Base-by-base conservation (phyloP, 2,113 vertebrate species). In the Coptodon rendalli region DNA sequence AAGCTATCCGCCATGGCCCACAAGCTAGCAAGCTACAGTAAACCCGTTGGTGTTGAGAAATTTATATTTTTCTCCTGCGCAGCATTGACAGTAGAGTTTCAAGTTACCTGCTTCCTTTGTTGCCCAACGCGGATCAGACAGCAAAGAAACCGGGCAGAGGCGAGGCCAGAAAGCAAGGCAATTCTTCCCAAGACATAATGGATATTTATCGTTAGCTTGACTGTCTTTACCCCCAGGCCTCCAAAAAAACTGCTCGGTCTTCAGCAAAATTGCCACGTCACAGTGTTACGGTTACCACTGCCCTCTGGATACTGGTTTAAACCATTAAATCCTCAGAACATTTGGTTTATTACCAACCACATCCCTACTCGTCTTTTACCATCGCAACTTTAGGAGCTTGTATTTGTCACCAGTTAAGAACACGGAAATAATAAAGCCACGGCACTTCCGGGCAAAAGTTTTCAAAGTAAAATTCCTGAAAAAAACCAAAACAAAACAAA, bases 1-100 rank as follows among this genome's bases (percentile, higher is more conserved):
- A 87, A 88, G 85, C 93, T 94, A 89, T 97, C 96, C 86, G 96
- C 96, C 96, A 97, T 97, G 66, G 87, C 90, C 53, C 86, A 8
- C 36, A 6, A 82, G 82, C 81, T 92, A 89, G 24, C 57, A 80
- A 61, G 87, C 90, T 89, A 54, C 8, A 78, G 29, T 68, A 38
- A 82, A 87, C 61, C 52, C 61, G 82, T 27, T 13, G 83, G n/a
- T 80, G 68, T 66, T 76, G 36, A 68, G 87, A 80, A 83, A 43
- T 82, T 31, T 34, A 36, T 34, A 29, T n/a, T 11, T 66, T 48
- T 85, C n/a, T 76, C 50, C 71, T 57, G 59, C 86, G 85, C 87
- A 50, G 78, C 87, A 90, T 87, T 83, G 92, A 89, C 92, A 83
- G 82, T 54, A 6, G 52, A 29, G 24, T 82, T 34, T 50, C 27